Evolutionary conservation across 2,888 invertebrate species (phyloP).

Genomic region (Dynastes hyllus): DNA sequence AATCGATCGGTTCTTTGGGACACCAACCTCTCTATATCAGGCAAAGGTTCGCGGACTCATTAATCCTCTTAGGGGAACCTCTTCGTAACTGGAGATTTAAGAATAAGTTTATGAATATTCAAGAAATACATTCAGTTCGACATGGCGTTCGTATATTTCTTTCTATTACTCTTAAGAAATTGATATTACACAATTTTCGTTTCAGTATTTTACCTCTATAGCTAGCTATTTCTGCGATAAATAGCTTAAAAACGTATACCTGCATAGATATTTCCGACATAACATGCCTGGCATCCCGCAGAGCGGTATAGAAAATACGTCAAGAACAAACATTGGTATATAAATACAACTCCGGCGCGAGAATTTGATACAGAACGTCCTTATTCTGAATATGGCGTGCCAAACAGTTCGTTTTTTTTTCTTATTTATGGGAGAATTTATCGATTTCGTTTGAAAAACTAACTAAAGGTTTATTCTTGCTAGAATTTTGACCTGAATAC

Average conservation of each 20-base stretch:
- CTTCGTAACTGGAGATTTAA: not conserved
- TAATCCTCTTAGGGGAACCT: not conserved
- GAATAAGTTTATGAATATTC: not conserved
- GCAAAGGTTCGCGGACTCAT: constrained; percentile 4
- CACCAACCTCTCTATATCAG: not conserved
- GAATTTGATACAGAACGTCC: not conserved
- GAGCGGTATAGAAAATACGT: not conserved
- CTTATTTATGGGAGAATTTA: not conserved
- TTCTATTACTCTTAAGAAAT: not conserved
- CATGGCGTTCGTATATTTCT: not conserved
- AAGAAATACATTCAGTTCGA: not conserved
- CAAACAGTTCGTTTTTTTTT: not conserved
- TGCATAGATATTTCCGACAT: not conserved
- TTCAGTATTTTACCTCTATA: not conserved
- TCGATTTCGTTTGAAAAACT: not conserved
- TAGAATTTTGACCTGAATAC: not conserved
- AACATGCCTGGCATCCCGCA: not conserved
- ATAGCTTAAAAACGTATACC: not conserved
- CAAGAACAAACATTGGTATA: constrained; percentile 13
- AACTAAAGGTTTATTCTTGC: not conserved
- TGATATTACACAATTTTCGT: not conserved
- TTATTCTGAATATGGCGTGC: not conserved
- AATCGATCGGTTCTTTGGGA: constrained; percentile 6
- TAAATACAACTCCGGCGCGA: not conserved
- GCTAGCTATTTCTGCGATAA: constrained; percentile 3